A percentile compares a stretch with the other conserved stretches of the same genome.
Evolutionary conservation across 2,797 vertebrate species (phyloP).

Genomic region (Myotis planiceps): DNA sequence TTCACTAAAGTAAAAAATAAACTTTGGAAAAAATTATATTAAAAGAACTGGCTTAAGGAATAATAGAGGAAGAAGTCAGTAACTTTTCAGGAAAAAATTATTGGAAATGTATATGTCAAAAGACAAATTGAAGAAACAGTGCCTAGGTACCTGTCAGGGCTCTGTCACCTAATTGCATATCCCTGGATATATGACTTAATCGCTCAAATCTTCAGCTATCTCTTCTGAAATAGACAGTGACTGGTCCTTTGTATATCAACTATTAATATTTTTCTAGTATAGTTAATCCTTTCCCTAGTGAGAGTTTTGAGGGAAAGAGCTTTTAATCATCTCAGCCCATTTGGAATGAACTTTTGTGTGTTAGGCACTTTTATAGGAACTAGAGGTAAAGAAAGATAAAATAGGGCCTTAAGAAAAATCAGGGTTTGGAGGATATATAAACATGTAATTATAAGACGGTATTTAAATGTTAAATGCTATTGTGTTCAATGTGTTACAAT

Average conservation of each 20-base stretch:
- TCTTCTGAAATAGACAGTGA: neutral
- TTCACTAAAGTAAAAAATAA: neutral
- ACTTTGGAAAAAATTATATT: neutral
- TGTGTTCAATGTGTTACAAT: neutral
- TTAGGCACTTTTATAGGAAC: neutral
- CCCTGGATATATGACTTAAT: neutral
- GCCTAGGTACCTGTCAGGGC: neutral
- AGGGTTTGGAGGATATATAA: neutral
- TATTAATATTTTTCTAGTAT: neutral
- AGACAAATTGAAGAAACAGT: neutral
- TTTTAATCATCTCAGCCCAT: neutral
- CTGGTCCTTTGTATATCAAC: neutral
- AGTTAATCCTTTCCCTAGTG: neutral
- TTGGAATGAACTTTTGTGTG: neutral
- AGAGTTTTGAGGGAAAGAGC: neutral
- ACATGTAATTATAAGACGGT: neutral
- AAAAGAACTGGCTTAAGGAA: neutral
- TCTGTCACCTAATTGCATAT: neutral
- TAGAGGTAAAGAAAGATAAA: neutral
- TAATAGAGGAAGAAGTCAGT: neutral
- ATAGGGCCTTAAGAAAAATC: neutral
- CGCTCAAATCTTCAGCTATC: neutral
- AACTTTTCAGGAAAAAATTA: neutral
- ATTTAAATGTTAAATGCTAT: neutral
- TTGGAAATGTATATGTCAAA: neutral